These are phyloP conservation scores for Tragelaphus eurycerus DNA, from an alignment of 2,797 vertebrate genomes.

Conservation along the genomic window DNA sequence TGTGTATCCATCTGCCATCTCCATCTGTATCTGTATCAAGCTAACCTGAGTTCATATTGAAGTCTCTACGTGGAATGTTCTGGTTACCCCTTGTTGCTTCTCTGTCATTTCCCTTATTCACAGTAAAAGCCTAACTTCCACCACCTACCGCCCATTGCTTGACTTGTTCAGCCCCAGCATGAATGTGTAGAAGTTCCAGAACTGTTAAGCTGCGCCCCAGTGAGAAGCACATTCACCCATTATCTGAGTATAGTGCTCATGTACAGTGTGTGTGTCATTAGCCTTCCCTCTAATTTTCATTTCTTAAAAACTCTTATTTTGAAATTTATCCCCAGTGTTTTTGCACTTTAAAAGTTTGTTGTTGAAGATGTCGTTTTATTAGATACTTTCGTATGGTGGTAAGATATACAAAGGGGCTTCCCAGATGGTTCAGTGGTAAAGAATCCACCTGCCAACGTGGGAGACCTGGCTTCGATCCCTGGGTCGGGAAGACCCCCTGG, in stretches of 20 bases:
- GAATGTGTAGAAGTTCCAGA: neutral
- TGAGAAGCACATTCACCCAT: neutral
- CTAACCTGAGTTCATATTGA: neutral
- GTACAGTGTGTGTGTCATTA: no score
- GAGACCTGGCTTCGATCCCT: neutral
- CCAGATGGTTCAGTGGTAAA: neutral
- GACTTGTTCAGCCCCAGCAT: fast-evolving
- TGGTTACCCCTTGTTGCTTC: neutral
- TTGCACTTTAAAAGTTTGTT: neutral
- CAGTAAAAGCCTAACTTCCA: neutral
- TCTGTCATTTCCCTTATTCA: neutral
- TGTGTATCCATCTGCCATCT: neutral
- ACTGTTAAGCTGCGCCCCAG: neutral
- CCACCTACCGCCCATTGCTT: no score
- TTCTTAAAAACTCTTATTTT: neutral
- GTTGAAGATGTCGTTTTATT: neutral
- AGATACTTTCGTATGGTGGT: neutral
- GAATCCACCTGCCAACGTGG: neutral
- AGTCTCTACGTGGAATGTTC: neutral
- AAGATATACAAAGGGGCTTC: neutral
- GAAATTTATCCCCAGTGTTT: neutral
- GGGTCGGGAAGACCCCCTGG: neutral
- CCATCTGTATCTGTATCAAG: neutral
- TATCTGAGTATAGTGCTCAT: neutral
- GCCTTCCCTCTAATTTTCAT: neutral